These are phyloP conservation scores for Hirundichthys speculiger DNA, from an alignment of 2,113 vertebrate genomes.

Conservation along the genomic window DNA sequence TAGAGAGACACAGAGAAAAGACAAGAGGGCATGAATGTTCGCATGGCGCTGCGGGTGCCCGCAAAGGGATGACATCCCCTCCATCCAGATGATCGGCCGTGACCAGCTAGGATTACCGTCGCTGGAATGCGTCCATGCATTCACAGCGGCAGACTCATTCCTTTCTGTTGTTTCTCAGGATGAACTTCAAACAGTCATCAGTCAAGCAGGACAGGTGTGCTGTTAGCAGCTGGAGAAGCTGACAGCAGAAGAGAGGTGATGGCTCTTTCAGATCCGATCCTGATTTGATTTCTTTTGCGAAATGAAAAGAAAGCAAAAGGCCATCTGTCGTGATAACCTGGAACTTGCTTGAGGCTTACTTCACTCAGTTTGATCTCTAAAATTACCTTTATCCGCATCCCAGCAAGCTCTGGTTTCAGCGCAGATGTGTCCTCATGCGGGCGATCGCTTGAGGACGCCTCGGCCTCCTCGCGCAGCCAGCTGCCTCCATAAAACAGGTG, in stretches of 20 bases:
- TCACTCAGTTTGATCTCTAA: not conserved
- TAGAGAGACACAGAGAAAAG: constrained; percentile 55
- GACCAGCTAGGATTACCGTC: constrained; percentile 64
- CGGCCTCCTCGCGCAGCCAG: constrained; percentile 52
- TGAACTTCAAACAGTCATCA: constrained; percentile 26
- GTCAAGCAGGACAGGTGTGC: too few relatives aligned
- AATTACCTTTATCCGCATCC: not conserved
- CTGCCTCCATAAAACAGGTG: constrained; percentile 69
- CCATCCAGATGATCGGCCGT: constrained; percentile 53
- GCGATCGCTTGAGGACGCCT: constrained; percentile 61
- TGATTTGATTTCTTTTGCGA: too few relatives aligned
- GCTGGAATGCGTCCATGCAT: constrained; percentile 58
- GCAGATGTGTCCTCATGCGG: constrained; percentile 57
- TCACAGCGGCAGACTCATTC: constrained; percentile 3
- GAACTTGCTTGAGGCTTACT: too few relatives aligned
- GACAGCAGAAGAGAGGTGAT: too few relatives aligned
- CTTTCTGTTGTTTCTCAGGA: constrained; percentile 36
- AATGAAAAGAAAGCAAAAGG: too few relatives aligned
- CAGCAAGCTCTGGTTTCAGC: constrained; percentile 57
- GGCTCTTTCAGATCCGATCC: too few relatives aligned
- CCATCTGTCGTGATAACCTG: too few relatives aligned
- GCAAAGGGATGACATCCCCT: constrained; percentile 58
- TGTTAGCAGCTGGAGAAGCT: too few relatives aligned
- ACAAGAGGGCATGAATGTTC: constrained; percentile 41
- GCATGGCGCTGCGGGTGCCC: constrained; percentile 56